Evolutionary conservation across 2,888 invertebrate species (phyloP).

Genomic region (Argyra leucocephala): DNA sequence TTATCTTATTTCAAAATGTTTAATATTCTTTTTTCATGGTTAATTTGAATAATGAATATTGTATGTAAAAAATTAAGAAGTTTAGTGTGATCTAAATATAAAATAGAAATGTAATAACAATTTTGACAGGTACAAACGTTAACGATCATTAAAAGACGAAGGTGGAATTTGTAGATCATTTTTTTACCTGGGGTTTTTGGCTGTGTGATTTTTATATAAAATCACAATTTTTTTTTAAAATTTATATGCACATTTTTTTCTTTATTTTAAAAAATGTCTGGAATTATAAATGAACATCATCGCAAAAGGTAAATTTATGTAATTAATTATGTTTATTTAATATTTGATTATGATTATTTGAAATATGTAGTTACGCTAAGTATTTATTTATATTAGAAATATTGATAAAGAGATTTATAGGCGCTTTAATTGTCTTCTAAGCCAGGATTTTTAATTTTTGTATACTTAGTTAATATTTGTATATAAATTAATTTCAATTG

Average conservation of each 20-base stretch:
- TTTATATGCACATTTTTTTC: not conserved
- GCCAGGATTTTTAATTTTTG: too few relatives aligned
- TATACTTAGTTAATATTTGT: too few relatives aligned
- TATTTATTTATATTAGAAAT: too few relatives aligned
- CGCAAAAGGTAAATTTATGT: conserved; percentile 19
- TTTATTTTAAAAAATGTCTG: conserved; percentile 19
- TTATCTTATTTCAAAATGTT: not conserved
- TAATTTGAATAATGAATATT: not conserved
- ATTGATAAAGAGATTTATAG: too few relatives aligned
- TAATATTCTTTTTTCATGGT: not conserved
- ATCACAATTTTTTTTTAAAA: not conserved
- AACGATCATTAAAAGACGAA: conserved; percentile 1
- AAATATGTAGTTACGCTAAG: too few relatives aligned
- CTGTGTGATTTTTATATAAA: not conserved
- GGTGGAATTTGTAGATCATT: conserved; percentile 6
- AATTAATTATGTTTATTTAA: conserved; percentile 1
- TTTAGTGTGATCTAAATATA: not conserved
- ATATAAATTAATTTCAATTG: too few relatives aligned
- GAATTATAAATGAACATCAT: conserved; percentile 20
- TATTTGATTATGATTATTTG: too few relatives aligned
- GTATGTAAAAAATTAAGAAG: not conserved
- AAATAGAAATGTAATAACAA: conserved; percentile 2
- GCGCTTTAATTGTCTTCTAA: too few relatives aligned
- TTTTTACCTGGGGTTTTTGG: not conserved
- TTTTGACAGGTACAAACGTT: conserved; percentile 3